Conservation (phyloP, 2,797 vertebrate genomes). For the Tenualosa thibaudeaui region DNA sequence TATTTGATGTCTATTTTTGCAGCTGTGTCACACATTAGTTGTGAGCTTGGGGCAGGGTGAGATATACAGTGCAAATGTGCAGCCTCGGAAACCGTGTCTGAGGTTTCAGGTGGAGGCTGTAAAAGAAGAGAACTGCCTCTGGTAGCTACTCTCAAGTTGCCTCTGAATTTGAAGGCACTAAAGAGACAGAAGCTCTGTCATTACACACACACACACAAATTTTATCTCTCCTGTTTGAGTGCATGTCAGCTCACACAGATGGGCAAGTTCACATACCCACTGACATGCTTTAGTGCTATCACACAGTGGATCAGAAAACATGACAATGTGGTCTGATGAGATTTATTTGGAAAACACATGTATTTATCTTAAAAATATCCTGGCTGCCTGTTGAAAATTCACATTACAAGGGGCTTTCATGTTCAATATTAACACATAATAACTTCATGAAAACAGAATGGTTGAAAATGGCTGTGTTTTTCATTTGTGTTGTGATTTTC, state of each 20-base stretch:
- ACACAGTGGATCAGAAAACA: background rate
- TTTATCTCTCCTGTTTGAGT: no score
- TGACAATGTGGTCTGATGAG: background rate
- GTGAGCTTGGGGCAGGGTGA: background rate
- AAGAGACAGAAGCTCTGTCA: background rate
- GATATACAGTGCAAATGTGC: background rate
- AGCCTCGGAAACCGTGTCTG: background rate
- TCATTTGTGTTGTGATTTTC: no score
- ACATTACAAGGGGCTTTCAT: background rate
- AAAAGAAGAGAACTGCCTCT: background rate
- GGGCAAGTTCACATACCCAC: background rate
- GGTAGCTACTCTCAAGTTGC: background rate
- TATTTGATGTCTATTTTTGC: conserved; percentile 53
- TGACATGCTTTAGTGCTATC: background rate
- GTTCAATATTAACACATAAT: background rate
- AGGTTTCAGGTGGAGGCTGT: background rate
- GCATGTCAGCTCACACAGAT: background rate
- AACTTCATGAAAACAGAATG: background rate
- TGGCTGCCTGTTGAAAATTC: background rate
- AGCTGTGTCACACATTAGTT: conserved; percentile 11
- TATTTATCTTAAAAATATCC: background rate
- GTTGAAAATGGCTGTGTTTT: background rate
- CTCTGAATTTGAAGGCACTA: background rate
- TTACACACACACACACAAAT: background rate
- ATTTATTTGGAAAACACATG: background rate